Evolutionary conservation across 2,797 vertebrate species (phyloP), one percentile per base, ranked within the genome.

Genomic region (Clarias pachynema): DNA sequence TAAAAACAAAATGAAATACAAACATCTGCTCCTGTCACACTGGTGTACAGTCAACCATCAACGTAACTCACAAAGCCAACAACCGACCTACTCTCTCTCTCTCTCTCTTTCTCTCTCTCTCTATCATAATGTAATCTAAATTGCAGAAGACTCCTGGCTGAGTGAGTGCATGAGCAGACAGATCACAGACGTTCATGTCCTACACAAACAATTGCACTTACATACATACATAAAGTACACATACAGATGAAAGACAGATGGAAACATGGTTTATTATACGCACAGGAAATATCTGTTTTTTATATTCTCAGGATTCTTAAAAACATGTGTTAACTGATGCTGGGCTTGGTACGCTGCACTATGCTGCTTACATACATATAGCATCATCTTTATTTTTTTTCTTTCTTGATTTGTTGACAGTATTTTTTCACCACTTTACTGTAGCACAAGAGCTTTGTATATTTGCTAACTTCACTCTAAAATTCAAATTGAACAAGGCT

Each of bases 121-220:
- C 34, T 29, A 83, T 83, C 66, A 79, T 70, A 79, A 83, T 83
- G 74, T 83, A 70, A 79, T 82, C 81, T 79, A 79, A 86, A 86
- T 83, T 86, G 85, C 73, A 83, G 65, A 18, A 53, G 62, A 44
- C 60, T 85, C 79, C 81, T 63, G 63, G 57, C 56, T 63, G 85
- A 63, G 26, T 77, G 72, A 82, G 70, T 69, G 80, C 85, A 82
- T 53, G 81, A 83, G 81, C 68, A 83, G 73, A 86, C 70, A 78
- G 65, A 83, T 86, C 57, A 79, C 73, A 86, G 66, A 79, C 74
- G 63, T 40, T 70, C 63, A 79, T 86, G 81, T 79, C 29, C 66
- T 72, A 66, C 79, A 85, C 69, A 86, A 60, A 56, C 57, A 82
- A 57, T 20, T 31, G 68, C 80, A 60, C 44, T 62, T 72, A 69